Evolutionary conservation across 2,113 vertebrate species (phyloP).

Genomic region (Aegithalos caudatus): DNA sequence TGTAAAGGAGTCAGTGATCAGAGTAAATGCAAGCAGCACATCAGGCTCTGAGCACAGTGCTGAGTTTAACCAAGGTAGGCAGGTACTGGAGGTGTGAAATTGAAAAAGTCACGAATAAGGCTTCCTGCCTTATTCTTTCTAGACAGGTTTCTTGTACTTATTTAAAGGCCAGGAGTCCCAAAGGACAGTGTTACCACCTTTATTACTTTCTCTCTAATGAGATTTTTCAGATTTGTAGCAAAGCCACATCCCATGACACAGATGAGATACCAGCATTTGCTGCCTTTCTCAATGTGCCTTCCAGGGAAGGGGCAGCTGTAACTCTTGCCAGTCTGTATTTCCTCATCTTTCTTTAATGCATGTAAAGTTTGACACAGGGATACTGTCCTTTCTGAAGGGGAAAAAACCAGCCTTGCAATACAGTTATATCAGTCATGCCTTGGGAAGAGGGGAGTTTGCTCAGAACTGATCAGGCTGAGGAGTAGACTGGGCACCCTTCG

Average conservation of each 20-base stretch:
- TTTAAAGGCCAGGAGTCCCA: slow-evolving; percentile 10
- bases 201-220: slow-evolving; percentile 55
- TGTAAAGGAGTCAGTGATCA: neutral
- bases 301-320: neutral
- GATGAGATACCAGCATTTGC: neutral
- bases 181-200: neutral
- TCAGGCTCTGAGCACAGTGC: neutral
- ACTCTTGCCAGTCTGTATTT: neutral
- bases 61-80: neutral
- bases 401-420: neutral
- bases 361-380: neutral
- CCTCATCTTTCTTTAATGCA: neutral
- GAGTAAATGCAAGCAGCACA: neutral
- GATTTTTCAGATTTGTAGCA: slow-evolving; percentile 17
- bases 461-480: neutral
- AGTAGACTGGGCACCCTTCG: neutral
- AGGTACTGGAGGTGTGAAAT: slow-evolving; percentile 41
- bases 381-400: neutral
- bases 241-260: neutral
- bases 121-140: slow-evolving; percentile 17
- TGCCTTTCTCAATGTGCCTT: neutral
- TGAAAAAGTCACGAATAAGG: slow-evolving; percentile 20
- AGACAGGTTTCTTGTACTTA: slow-evolving; percentile 10
- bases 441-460: neutral
- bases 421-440: neutral